These are phyloP conservation scores for Acropora tenuis DNA, from an alignment of 64 coral and sea anemone genomes.

Conservation along the genomic window DNA sequence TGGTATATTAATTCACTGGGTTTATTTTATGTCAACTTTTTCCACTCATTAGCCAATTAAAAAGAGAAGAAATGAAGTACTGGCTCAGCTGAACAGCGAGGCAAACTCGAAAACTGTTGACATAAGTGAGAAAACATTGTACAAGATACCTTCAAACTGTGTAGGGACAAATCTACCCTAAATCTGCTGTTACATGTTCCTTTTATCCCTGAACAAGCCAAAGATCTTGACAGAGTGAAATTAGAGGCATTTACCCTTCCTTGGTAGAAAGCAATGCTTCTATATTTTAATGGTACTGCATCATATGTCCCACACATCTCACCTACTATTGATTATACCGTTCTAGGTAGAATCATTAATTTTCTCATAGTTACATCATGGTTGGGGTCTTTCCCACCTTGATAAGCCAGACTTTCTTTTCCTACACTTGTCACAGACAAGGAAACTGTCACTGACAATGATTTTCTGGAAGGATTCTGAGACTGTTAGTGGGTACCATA, in stretches of 20 bases:
- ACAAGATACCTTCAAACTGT: conserved; percentile 10
- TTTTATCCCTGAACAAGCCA: neutral
- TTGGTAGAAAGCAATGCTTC: conserved; percentile 1
- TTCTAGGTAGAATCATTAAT: neutral
- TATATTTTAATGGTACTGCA: conserved; percentile 28
- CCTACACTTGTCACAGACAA: neutral
- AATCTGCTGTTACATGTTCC: conserved; percentile 17
- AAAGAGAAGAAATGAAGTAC: neutral
- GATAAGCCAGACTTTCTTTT: no score
- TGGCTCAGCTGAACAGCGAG: neutral
- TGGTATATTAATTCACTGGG: no score
- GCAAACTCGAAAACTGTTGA: neutral
- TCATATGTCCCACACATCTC: conserved; percentile 20
- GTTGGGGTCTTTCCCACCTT: no score
- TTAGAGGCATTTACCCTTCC: conserved; percentile 29
- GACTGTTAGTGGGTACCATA: neutral
- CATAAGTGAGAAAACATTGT: conserved; percentile 37
- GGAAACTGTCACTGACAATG: neutral
- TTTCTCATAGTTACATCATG: conserved; percentile 1
- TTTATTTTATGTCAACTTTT: neutral
- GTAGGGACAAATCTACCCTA: neutral
- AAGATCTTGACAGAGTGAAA: conserved; percentile 26
- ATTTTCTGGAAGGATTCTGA: neutral
- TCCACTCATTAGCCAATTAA: neutral
- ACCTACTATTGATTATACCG: neutral